Percentiles rank a stretch among this genome's conserved stretches.
phyloP scores from a whole-genome alignment of 2,113 vertebrate genomes.

The Pseudopodoces humilis region DNA sequence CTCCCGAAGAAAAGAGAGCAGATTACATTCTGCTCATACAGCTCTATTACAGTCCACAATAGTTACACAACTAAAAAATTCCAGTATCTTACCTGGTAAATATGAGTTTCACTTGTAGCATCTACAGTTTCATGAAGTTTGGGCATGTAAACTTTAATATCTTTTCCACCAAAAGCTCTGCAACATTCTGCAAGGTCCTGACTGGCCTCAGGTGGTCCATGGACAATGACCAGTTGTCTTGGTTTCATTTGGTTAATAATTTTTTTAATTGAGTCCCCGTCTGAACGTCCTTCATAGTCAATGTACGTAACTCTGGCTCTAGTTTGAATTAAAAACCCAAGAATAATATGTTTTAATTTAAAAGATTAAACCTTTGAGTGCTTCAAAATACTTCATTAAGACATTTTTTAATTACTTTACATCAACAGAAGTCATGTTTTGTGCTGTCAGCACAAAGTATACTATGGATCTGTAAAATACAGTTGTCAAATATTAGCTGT shows the following conservation, averaged over 20 bases:
- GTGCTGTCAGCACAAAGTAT: neutral
- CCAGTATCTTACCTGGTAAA: slow-evolving; percentile 87
- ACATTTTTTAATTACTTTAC: neutral
- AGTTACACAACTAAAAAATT: neutral
- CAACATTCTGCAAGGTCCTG: slow-evolving; percentile 95
- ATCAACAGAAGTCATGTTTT: neutral
- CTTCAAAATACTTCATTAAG: neutral
- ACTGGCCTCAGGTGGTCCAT: slow-evolving; percentile 93
- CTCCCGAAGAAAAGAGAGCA: neutral
- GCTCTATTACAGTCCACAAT: neutral
- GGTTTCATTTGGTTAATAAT: slow-evolving; percentile 99
- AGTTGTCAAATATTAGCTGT: neutral
- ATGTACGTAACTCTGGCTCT: slow-evolving; percentile 96
- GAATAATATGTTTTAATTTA: neutral
- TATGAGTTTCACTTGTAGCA: slow-evolving; percentile 97
- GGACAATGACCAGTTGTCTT: slow-evolving; percentile 91
- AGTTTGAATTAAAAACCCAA: neutral
- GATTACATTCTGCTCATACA: neutral
- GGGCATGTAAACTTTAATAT: slow-evolving; percentile 96
- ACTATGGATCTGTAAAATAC: neutral
- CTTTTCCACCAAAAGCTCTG: slow-evolving; percentile 94
- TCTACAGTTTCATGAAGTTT: slow-evolving; percentile 97
- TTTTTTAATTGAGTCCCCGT: slow-evolving; percentile 98
- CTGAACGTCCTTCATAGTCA: slow-evolving; percentile 97
- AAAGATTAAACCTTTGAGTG: neutral